Base-by-base conservation (phyloP, 2,113 vertebrate species). In the Callorhinus ursinus region DNA sequence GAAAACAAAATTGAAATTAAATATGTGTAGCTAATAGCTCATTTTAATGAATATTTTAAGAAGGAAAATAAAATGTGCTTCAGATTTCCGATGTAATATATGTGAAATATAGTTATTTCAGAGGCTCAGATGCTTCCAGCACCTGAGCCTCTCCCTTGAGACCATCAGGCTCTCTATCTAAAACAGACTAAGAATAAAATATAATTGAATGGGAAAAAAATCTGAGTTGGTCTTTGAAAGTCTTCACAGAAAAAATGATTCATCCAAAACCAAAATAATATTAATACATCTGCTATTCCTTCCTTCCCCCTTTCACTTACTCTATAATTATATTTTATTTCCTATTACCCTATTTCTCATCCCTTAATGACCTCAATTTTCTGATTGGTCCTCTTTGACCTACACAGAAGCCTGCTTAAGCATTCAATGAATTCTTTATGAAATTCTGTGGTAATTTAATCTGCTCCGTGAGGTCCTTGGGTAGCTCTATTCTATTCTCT, bases 251-350 rank as follows among this genome's bases (percentile, higher is more conserved):
- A 94, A 67, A 82, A 86, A 61, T 49, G 39, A 77, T 94, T 96
- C 15, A 51, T 92, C 51, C 2, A 51, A 85, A 97, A 76, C 16
- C 51, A 72, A 94, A 96, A 93, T 26, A 93, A 12, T 91, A 51
- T 74, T 82, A 96, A 74, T 87, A 36, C 67, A 51, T 80, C 63
- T 89, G 61, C 77, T 61, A 22, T 87, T 90, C 71, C n/a, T 97
- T 90, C 51, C 24, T 63, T 84, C 12, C n/a, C n/a, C 26, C 59
- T 96, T 96, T 96, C 28, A 49, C 46, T 92, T 93, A 53, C 33
- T 81, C 71, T 85, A 59, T 96, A 96, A 95, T 96, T 94, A 65
- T 90, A 85, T 92, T 97, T 98, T 92, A 97, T 90, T 93, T 90
- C 77, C 76, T 93, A 61, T 97, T 88, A 77, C 67, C 74, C 57